Percentiles rank a stretch among this genome's conserved stretches.
These are phyloP conservation scores for Erpobdella octoculata DNA, from an alignment of 2,888 invertebrate genomes.

Conservation along the genomic window DNA sequence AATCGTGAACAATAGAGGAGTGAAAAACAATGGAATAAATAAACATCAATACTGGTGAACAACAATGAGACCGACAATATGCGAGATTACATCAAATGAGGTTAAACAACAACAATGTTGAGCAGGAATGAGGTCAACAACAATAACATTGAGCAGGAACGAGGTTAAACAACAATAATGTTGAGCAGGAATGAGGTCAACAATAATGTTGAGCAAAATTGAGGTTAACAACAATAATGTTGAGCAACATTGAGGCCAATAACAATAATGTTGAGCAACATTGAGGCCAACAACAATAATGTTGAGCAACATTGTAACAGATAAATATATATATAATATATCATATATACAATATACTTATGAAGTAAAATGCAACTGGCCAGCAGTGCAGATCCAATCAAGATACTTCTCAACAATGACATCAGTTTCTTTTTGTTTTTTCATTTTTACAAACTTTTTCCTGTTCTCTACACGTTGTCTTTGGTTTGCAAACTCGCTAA, in stretches of 20 bases:
- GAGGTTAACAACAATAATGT: too few relatives aligned
- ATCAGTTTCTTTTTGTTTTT: constrained; percentile 94
- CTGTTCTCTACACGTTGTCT: constrained; percentile 99
- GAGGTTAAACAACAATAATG: too few relatives aligned
- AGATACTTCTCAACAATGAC: constrained; percentile 96
- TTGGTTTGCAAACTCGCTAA: constrained; percentile 99
- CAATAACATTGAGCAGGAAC: too few relatives aligned
- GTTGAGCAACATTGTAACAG: background rate
- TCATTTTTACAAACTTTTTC: constrained; percentile 95
- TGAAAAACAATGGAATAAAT: background rate
- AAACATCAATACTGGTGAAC: too few relatives aligned
- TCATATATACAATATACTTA: background rate
- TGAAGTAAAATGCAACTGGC: constrained; percentile 54
- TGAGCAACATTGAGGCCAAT: too few relatives aligned
- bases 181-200: too few relatives aligned
- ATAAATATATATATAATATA: background rate
- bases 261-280: background rate
- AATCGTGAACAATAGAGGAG: background rate
- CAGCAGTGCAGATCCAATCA: constrained; percentile 99
- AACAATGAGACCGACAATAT: too few relatives aligned
- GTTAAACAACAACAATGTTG: too few relatives aligned
- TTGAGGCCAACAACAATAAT: background rate
- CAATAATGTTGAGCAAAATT: too few relatives aligned
- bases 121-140: background rate
- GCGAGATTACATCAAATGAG: too few relatives aligned